Evolutionary conservation across 2,797 vertebrate genomes (phyloP), one percentile per base, ranked within the genome.

Genomic region (Selene dorsalis): DNA sequence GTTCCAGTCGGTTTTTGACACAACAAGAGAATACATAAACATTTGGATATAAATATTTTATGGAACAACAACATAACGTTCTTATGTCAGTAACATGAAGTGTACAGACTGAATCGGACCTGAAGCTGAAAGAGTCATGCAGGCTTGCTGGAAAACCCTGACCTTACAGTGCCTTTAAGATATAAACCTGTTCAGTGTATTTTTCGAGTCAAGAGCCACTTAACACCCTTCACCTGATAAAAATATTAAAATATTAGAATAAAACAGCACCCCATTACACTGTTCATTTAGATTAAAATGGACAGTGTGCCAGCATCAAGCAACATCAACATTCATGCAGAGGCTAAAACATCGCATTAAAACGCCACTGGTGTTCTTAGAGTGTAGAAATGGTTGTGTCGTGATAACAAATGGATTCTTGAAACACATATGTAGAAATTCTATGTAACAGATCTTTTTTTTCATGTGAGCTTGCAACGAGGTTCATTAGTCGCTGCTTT

Each of bases 1-100:
- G 47, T 75, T 78, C 38, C 71, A 43, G 53, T 66, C 32, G 52
- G 66, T 57, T 20, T 32, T 43, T 1, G 2, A 20, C 20, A n/a
- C 48, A 72, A 67, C 55, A 66, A 59, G 32, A 48, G 71, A 76
- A 79, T 66, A 74, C 63, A 77, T 79, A 84, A 86, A 89, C 64
- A 86, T 26, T 38, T 35, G 17, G 58, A 72, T 72, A 50, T 77
- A 69, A 83, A 80, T 68, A 77, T 84, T 84, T 69, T 57, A 70
- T 66, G 72, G 64, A 66, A 45, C 59, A 71, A 50, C 41, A 64
- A 30, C 47, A 48, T 53, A 50, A 63, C 56, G 47, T 60, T 75
- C 28, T 38, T 52, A 30, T 55, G 26, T 81, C 35, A 61, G 72
- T 47, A 64, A 30, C 56, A 52, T 48, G 24, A 73, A 69, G 22